Evolutionary conservation across 2,888 invertebrate species (phyloP), one percentile per base, ranked within the genome.

Genomic region (Ctenicera cuprea): DNA sequence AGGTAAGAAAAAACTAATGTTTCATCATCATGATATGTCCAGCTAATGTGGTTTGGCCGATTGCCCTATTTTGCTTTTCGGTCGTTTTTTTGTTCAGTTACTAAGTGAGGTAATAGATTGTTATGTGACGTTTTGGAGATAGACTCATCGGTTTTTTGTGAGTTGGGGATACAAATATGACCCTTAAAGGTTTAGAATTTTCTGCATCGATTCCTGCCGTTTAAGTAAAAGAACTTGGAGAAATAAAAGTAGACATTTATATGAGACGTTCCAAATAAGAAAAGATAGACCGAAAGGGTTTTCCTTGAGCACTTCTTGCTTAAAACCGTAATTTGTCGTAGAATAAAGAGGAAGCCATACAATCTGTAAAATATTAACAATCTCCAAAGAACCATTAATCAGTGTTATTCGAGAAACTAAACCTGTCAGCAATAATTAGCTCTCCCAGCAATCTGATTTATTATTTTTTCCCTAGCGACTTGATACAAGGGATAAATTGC

Each of bases 1-100:
- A 95, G 92, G 96, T 96, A 86, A 86, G 87, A 62, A 48, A 52
- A 69, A 75, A 54, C 14, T 54, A 54, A 54, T 54, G 54, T 12
- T 22, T 20, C 4, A 48, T 20, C 20, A 20, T 48, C 16, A 20
- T 7, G 48, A 4, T 48, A 18, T 48, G 4, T 16, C n/a, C 16
- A 38, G 16, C 18, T 9, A 14, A 9, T 4, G 8, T 11, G 18
- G 7, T 18, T 48, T 48, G 16, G 20, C 0, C 1, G 12, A 50
- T 50, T 12, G 22, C 22, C 12, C 3, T 20, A 48, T 48, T 48
- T 48, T 48, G 20, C n/a, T 48, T 20, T 48, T 20, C 43, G 43
- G 8, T 43, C 1, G 7, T n/a, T 43, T n/a, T 43, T 14, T 43
- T 43, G 41, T 43, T 43, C 1, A 18, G 45, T 14, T n/a, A 14